Base-by-base conservation (phyloP, 2,113 vertebrate species). In the Himantopus leucocephalus region DNA sequence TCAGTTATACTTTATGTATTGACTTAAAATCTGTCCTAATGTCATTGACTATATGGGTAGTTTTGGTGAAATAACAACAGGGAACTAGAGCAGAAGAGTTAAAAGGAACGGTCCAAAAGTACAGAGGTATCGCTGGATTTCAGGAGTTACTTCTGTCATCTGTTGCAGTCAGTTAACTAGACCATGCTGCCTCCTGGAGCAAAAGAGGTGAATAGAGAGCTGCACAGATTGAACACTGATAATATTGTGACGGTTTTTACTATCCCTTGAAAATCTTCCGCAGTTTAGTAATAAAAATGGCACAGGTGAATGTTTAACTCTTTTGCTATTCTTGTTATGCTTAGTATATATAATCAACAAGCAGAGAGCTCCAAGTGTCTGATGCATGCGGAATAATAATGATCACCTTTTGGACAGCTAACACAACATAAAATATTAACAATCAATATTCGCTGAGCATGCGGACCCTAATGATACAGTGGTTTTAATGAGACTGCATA, bases 141-240 rank as follows among this genome's bases (percentile, higher is more conserved):
- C 77, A 79, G 52, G 37, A 92, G 39, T 72, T 92, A 58, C 74
- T 85, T 68, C 66, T 79, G n/a, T 67, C 78, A 85, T 95, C 77
- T 94, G 43, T 47, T 94, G 90, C 85, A 90, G 41, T 82, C 74
- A 59, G 82, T 85, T 95, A 88, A 93, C 94, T 95, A 93, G 71
- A 92, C 75, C 96, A 92, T 90, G 92, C 96, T 96, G 95, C 96
- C 96, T 96, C 95, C 96, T 93, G 93, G 92, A 96, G 96, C 96
- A 95, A 92, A 94, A 83, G 24, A 73, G 77, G 81, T 87, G 87
- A 96, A 96, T 13, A 92, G 92, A 88, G 62, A 79, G 35, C 81
- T 64, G 62, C 45, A 90, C 41, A 90, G 78, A 92, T 17, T 30
- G 53, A 93, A 56, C 35, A 45, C 23, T 8, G 43, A 39, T 66